Evolutionary conservation across 2,888 invertebrate genomes (phyloP).

Genomic region (Tetheella fluctuosa): DNA sequence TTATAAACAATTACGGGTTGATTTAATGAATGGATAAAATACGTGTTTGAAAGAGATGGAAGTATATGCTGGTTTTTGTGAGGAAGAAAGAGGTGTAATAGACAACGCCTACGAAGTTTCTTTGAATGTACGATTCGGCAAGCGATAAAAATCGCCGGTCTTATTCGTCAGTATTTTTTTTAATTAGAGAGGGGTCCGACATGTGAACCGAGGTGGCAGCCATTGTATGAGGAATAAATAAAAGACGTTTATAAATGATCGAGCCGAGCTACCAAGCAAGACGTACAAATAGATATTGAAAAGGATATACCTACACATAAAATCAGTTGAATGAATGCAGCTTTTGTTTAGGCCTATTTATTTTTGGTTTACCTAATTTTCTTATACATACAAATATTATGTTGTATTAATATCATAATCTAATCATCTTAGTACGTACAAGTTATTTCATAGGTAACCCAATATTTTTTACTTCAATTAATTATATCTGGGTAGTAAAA

Average conservation of each 20-base stretch:
- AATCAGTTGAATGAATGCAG: neutral
- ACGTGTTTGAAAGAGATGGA: constrained; percentile 60
- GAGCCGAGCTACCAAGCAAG: constrained; percentile 49
- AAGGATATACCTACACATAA: constrained; percentile 40
- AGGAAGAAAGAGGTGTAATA: constrained; percentile 62
- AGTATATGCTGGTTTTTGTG: constrained; percentile 38
- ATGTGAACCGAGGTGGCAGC: constrained; percentile 77
- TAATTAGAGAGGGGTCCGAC: constrained; percentile 80
- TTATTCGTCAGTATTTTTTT: constrained; percentile 83
- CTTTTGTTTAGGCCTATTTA: neutral
- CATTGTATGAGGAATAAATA: constrained; percentile 78
- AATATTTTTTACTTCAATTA: too few species aligned
- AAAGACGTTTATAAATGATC: constrained; percentile 70
- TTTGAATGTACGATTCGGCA: constrained; percentile 78
- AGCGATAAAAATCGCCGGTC: constrained; percentile 82
- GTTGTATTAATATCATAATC: too few species aligned
- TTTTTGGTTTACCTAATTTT: neutral
- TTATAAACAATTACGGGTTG: constrained; percentile 78
- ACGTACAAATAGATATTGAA: constrained; percentile 66
- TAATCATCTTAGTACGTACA: too few species aligned
- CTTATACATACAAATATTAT: too few species aligned
- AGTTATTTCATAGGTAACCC: too few species aligned
- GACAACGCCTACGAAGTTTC: constrained; percentile 78
- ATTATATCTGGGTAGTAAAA: too few species aligned
- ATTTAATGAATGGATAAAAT: constrained; percentile 73